Base-by-base conservation (phyloP, 1,140 invertebrate genomes). In the Penaeus indicus region DNA sequence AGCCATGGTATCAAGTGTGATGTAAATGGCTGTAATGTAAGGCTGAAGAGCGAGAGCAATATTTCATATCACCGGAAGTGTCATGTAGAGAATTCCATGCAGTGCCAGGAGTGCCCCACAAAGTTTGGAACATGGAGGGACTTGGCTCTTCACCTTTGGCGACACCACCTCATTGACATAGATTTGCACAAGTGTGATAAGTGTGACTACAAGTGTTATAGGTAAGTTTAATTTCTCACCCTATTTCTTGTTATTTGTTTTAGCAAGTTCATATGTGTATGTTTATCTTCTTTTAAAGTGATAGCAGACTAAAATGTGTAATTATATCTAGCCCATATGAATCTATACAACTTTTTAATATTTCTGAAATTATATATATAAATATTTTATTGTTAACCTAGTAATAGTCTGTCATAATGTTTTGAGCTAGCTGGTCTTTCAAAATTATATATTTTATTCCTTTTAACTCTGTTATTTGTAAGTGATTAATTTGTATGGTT, bases 51-150 rank as follows among this genome's bases (percentile, higher is more conserved):
- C 60, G 85, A 92, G 8, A 92, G 93, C 47, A 94, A 94, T 90
- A 92, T 95, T 64, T 92, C 93, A 8, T 94, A 94, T 90, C 95
- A 95, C 90, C 91, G 93, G 10, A 94, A 94, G 84, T 96, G 95
- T 91, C 96, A 96, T 92, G 78, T 88, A 42, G 84, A 91, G 63
- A 84, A 88, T 21, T 93, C 94, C 32, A 94, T 96, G 90, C 92
- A 93, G 19, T 97, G 96, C 93, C 94, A 94, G 1, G 95, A 96
- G 91, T 97, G 96, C 92, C 91, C 92, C 1, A 89, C 95, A 94
- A 92, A 93, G 92, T 92, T 92, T 85, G 86, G 91, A 25, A 90
- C 91, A 42, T 94, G 94, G 94, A 91, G 91, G 61, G 79, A 91
- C 2, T 85, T 94, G 22, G 92, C 92, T 38, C 90, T 93, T 42